Conservation (phyloP, 2,888 invertebrate genomes). For the Masnerella sp. region DNA sequence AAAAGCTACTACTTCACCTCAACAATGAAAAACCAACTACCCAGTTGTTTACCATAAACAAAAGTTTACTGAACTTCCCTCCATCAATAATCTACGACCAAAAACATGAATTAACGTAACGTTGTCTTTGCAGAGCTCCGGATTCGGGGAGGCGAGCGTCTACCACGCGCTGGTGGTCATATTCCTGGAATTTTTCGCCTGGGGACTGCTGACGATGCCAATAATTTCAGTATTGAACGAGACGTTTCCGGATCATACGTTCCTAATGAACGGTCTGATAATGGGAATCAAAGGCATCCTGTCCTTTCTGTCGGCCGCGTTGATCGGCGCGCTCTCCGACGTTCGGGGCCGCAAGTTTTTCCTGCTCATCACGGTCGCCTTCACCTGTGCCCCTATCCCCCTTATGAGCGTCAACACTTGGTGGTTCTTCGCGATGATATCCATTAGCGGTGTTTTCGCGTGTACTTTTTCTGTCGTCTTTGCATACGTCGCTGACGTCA, state of each 20-base stretch:
- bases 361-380: constrained; percentile 97
- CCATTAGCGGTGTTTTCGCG: constrained; percentile 98
- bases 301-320: constrained; percentile 97
- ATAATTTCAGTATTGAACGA: constrained; percentile 95
- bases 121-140: constrained; percentile 84
- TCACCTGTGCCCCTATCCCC: constrained; percentile 99
- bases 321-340: constrained; percentile 98
- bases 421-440: constrained; percentile 99
- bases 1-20: too few relatives aligned
- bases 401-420: constrained; percentile 99
- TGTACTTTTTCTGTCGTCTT: constrained; percentile 99
- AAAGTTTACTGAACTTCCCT: too few relatives aligned
- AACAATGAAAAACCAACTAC: too few relatives aligned
- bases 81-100: too few relatives aligned
- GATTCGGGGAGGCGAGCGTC: constrained; percentile 96
- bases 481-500: constrained; percentile 99
- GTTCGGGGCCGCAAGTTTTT: constrained; percentile 99
- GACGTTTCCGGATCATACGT: constrained; percentile 99
- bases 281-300: constrained; percentile 99
- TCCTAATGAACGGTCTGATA: constrained; percentile 99
- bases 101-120: too few relatives aligned
- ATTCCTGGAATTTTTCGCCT: constrained; percentile 99
- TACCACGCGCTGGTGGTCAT: constrained; percentile 99
- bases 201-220: constrained; percentile 99
- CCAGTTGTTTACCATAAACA: too few relatives aligned